Base-by-base conservation (phyloP, 2,888 invertebrate species). In the Diarsia mendica region DNA sequence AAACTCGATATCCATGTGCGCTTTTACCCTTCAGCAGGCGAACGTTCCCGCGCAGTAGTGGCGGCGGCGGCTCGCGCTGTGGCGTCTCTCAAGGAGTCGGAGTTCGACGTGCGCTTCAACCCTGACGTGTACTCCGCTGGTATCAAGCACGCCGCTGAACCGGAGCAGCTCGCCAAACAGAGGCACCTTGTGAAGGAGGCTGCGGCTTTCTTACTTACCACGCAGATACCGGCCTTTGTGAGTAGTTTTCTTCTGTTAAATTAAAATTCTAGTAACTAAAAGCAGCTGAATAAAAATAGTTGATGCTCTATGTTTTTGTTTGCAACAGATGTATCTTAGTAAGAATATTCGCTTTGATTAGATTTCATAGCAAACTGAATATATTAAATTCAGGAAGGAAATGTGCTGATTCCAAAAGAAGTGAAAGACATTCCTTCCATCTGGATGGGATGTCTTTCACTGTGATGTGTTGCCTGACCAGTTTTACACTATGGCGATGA, bases 91-190 rank as follows among this genome's bases (percentile, higher is more conserved):
- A 98, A 99, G 93, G 99, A 99, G 87, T 98, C 98, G 0, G 99
- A 99, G 94, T 99, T 99, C 94, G 99, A 99, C 93, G 98, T 99
- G 84, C 97, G 99, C 80, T 99, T 99, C 96, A 99, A 99, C 96
- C 99, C 99, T 0, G 99, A 99, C 95, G 99, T 99, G 80, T 99
- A 98, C 96, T 99, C 99, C 15, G 98, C 98, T 1, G 99, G 99
- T 72, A 99, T 99, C 79, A 97, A 97, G 75, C 99, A 99, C 96
- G 96, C 97, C 33, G 97, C 98, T 90, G 93, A 97, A 85, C 96
- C 97, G 75, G 97, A 97, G 87, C 97, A 97, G 58, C 96, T 99
- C 71, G 97, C 97, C 83, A 98, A 98, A 91, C 99, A 99, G 93
- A 97, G 98, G 76, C 98, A 98, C 86, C 97, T 99, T 11, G 98